Conservation (phyloP, 2,888 invertebrate species). For the Seladonia tumulorum region DNA sequence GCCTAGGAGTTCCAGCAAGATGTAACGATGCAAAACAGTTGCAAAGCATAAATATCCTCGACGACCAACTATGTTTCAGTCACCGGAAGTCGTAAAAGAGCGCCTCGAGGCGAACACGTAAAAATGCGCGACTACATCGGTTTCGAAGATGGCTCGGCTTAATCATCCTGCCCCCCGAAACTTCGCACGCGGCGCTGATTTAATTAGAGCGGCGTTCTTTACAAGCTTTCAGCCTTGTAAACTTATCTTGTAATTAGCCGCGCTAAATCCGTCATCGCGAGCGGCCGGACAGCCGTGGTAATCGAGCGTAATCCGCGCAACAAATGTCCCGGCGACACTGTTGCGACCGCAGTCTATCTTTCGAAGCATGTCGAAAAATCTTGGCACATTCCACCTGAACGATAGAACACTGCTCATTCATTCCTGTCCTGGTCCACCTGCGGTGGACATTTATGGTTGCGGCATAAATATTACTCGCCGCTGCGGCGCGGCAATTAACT, state of each 20-base stretch:
- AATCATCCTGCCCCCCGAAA: neutral
- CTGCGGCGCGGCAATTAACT: neutral
- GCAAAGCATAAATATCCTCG: neutral
- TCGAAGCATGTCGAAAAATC: slow-evolving; percentile 41
- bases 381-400: slow-evolving; percentile 53
- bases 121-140: neutral
- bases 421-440: slow-evolving; percentile 27
- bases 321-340: slow-evolving; percentile 33
- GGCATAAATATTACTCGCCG: neutral
- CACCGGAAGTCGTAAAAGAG: neutral
- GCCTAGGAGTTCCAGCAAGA: neutral
- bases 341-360: slow-evolving; percentile 53
- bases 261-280: slow-evolving; percentile 21
- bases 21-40: neutral
- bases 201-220: neutral
- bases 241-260: slow-evolving; percentile 34
- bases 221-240: neutral
- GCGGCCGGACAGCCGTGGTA: neutral
- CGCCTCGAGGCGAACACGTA: neutral
- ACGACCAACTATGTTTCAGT: neutral
- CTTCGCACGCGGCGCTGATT: neutral
- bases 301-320: slow-evolving; percentile 9
- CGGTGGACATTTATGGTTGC: slow-evolving; percentile 3
- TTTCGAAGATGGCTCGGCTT: neutral
- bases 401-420: slow-evolving; percentile 44